Base-by-base conservation (phyloP, 2,797 vertebrate species). In the Tamandua tetradactyla region DNA sequence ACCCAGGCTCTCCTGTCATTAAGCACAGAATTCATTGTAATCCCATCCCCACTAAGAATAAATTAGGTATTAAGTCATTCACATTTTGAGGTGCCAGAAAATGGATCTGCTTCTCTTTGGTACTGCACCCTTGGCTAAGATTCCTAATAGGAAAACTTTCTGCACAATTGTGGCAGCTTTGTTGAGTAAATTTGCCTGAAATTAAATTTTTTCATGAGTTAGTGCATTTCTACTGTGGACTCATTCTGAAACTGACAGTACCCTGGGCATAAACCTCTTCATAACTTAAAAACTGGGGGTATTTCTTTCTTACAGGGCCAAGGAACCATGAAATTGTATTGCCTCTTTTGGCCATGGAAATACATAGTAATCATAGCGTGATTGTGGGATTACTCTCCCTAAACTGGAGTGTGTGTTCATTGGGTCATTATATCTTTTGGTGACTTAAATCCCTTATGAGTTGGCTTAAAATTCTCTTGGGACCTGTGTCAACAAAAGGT, bases 111-210 rank as follows among this genome's bases (percentile, higher is more conserved):
- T 12, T 0, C 1, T 55, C 49, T 25, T 1, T 20, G 37, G 79
- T 17, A 72, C 91, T 62, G 80, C 0, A 0, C 59, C 76, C 78
- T 79, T 75, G 27, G 7, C 82, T 7, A 2, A 55, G 37, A 66
- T 55, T 61, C 91, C 61, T 79, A 72, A 75, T 35, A 44, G 72
- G 89, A 83, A 95, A 66, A 85, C 81, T 87, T 69, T 4, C 66
- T 79, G 81, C 1, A 7, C 74, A 30, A 35, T 68, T 22, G 72
- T 69, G 69, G 72, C 80, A 68, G 87, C 89, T 93, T 87, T 72
- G 89, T 72, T 71, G 94, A 52, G 88, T 82, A 95, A 83, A 95
- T 96, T 96, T 93, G 78, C 92, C 78, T 88, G 92, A 81, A 88
- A 90, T 94, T 96, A 95, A 89, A 59, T 82, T 85, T 96, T 37